A percentile compares a stretch with the other conserved stretches of the same genome.
Conservation (phyloP, 1,140 invertebrate genomes). For the Belonocnema kinseyi region DNA sequence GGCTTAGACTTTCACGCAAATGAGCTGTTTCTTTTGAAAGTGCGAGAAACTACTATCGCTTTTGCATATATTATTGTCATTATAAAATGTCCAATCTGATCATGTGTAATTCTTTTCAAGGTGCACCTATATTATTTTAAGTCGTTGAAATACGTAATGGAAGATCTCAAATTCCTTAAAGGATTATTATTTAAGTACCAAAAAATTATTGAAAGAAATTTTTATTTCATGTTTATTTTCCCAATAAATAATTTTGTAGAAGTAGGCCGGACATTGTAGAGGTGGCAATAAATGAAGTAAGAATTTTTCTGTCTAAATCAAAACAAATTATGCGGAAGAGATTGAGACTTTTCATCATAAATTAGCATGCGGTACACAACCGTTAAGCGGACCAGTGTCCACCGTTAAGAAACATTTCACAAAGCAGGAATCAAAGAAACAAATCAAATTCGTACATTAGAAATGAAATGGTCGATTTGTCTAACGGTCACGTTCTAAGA, state of each 20-base stretch:
- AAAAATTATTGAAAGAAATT: too few species aligned
- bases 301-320: slow-evolving; percentile 17
- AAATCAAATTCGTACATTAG: slow-evolving; percentile 13
- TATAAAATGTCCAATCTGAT: too few species aligned
- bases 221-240: not conserved
- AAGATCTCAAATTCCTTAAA: too few species aligned
- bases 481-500: slow-evolving; percentile 1
- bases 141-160: too few species aligned
- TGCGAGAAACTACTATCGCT: not conserved
- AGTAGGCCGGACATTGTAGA: not conserved
- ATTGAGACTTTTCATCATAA: slow-evolving; percentile 7
- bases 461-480: slow-evolving; percentile 10
- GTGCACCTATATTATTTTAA: too few species aligned
- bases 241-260: not conserved
- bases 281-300: not conserved
- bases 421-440: slow-evolving; percentile 1
- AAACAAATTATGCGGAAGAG: slow-evolving; percentile 20
- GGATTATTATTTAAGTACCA: too few species aligned
- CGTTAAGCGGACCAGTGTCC: slow-evolving; percentile 25
- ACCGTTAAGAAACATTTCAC: slow-evolving; percentile 9
- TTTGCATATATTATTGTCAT: not conserved
- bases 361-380: slow-evolving; percentile 2
- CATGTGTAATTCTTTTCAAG: too few species aligned
- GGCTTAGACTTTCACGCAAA: slow-evolving; percentile 15
- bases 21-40: slow-evolving; percentile 17